Percentiles rank a stretch among this genome's conserved stretches.
Evolutionary conservation across 2,888 invertebrate genomes (phyloP).

Genomic region (Halictus quadricinctus): DNA sequence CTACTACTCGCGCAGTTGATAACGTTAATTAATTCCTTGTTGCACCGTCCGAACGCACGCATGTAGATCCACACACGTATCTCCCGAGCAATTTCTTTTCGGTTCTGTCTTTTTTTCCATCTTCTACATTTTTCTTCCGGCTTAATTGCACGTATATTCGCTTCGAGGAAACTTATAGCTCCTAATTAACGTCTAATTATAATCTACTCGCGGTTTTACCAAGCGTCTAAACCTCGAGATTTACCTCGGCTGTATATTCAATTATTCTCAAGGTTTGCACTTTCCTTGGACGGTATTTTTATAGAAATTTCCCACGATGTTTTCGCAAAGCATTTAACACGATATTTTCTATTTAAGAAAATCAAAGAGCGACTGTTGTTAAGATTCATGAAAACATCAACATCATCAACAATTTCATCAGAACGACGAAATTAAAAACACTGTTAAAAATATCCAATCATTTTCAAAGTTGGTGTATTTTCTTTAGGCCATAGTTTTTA

Average conservation of each 20-base stretch:
- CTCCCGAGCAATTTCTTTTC: not conserved
- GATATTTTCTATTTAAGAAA: not conserved
- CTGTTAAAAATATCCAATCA: not conserved
- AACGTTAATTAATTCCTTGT: not conserved
- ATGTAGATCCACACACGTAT: not conserved
- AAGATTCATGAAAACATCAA: too few relatives aligned
- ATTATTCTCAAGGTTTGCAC: not conserved
- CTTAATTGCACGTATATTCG: not conserved
- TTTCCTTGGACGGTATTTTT: not conserved
- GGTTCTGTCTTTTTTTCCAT: not conserved
- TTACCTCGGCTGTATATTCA: not conserved
- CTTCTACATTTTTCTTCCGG: not conserved
- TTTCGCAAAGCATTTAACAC: not conserved
- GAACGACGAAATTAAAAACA: not conserved
- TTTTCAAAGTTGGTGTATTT: not conserved
- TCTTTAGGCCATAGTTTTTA: not conserved
- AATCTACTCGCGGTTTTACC: not conserved
- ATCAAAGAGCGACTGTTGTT: not conserved
- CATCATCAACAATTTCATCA: too few relatives aligned
- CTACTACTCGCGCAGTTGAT: not conserved
- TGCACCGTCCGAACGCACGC: not conserved
- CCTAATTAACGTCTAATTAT: conserved; percentile 4
- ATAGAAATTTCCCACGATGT: not conserved
- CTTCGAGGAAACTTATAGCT: not conserved
- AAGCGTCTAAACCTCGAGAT: not conserved